Base-by-base conservation (phyloP, 1,140 invertebrate genomes). In the Venustaconcha ellipsiformis region DNA sequence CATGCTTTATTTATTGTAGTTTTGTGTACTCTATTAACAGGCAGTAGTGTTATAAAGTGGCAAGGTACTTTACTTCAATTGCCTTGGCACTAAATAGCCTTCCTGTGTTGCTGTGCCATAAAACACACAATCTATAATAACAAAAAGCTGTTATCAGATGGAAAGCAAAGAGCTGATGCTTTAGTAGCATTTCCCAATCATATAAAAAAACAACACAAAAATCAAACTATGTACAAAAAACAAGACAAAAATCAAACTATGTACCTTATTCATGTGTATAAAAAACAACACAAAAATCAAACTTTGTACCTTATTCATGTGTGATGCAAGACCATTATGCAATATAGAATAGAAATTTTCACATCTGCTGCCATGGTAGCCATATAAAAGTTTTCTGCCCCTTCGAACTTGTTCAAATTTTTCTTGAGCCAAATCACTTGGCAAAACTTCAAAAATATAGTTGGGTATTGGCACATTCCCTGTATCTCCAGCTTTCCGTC, bases 321-420 rank as follows among this genome's bases (percentile, higher is more conserved):
- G 93, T 80, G 93, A 93, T 80, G 94, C 94, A 71, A 95, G 89
- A 55, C 95, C 95, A 90, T 94, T 93, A 87, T 95, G 92, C 58
- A 95, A 86, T 76, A 96, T 95, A 0, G 94, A 94, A 90, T 95
- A 93, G 88, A 95, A 95, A 89, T 95, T 95, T 88, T 95, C 94
- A 70, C 95, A 88, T 76, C 93, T 91, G 87, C 94, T 95, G 37
- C 95, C 95, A 89, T 95, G 94, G 83, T 93, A 96, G 17, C 94
- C 94, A 82, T 84, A 87, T 86, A 92, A 93, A 84, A 94, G 92
- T 23, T 92, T 91, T 70, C 92, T 90, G 79, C 91, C 90, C 74
- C 92, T 90, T 82, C 80, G 72, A 18, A 83, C 55, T 13, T 80
- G 64, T 76, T 84, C 60, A 80, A 90, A 91, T 72, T 85, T 88